These are phyloP conservation scores for Lathronympha strigana DNA, from an alignment of 2,888 invertebrate species.

Conservation along the genomic window DNA sequence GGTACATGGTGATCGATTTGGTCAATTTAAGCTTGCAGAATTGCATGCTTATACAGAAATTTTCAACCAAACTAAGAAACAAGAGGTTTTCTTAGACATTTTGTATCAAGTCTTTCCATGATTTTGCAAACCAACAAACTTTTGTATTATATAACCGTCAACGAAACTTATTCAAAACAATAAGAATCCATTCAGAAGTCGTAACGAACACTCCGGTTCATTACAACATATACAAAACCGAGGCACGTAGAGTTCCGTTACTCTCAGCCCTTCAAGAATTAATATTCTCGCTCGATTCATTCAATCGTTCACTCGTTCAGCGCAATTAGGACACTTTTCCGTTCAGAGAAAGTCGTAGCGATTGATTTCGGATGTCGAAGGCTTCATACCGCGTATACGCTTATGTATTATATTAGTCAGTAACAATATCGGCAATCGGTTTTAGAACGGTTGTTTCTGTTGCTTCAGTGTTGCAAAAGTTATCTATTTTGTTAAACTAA, in stretches of 20 bases:
- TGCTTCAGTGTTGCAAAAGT: neutral
- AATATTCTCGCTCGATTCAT: conserved; percentile 41
- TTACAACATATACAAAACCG: conserved; percentile 36
- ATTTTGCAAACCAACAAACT: neutral
- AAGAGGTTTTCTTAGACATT: no score
- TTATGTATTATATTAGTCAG: neutral
- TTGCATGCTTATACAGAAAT: no score
- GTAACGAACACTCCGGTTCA: conserved; percentile 13
- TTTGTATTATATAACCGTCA: neutral
- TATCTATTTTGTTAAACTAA: no score
- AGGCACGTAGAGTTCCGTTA: conserved; percentile 38
- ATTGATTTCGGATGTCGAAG: conserved; percentile 42
- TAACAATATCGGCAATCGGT: neutral
- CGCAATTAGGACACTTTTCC: conserved; percentile 43
- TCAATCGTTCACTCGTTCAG: conserved; percentile 29
- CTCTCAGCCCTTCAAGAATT: conserved; percentile 43
- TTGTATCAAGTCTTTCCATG: no score
- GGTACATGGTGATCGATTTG: no score
- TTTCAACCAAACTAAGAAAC: no score
- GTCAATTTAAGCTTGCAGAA: no score
- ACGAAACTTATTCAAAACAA: neutral
- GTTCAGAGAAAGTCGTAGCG: conserved; percentile 42
- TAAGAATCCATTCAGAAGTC: conserved; percentile 10
- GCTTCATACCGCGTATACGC: neutral
- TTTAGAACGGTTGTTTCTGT: neutral